Evolutionary conservation across 2,113 vertebrate species (phyloP).

Genomic region (Petaurus breviceps): DNA sequence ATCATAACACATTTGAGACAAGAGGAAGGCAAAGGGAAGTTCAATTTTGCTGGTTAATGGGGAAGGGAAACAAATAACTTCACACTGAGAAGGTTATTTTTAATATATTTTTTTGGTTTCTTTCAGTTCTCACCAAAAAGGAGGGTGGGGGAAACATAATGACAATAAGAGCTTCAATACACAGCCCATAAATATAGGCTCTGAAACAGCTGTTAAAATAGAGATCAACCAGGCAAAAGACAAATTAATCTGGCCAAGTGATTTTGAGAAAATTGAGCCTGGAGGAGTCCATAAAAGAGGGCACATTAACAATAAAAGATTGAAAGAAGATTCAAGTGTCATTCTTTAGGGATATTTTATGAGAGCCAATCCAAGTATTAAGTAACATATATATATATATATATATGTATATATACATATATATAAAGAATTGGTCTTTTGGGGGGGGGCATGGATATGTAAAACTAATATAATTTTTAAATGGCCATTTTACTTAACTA

Average conservation of each 20-base stretch:
- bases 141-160: neutral
- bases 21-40: conserved; percentile 8
- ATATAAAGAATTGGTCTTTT: neutral
- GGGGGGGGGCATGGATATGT: too few relatives aligned
- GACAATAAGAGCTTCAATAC: neutral
- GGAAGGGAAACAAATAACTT: conserved; percentile 29
- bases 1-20: conserved; percentile 61
- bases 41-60: conserved; percentile 48
- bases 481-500: too few relatives aligned
- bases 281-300: neutral
- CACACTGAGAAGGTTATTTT: conserved; percentile 17
- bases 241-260: conserved; percentile 30
- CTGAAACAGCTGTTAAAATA: conserved; percentile 45
- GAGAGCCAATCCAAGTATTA: conserved; percentile 11
- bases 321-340: conserved; percentile 18
- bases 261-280: neutral
- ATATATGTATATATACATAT: too few relatives aligned
- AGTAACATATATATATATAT: neutral
- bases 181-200: neutral
- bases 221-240: conserved; percentile 53
- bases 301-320: neutral
- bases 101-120: conserved; percentile 67
- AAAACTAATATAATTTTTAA: too few relatives aligned
- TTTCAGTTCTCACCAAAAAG: conserved; percentile 27
- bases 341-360: neutral